Evolutionary conservation across 1,140 invertebrate species (phyloP).

Genomic region (Meloidogyne chitwoodi): DNA sequence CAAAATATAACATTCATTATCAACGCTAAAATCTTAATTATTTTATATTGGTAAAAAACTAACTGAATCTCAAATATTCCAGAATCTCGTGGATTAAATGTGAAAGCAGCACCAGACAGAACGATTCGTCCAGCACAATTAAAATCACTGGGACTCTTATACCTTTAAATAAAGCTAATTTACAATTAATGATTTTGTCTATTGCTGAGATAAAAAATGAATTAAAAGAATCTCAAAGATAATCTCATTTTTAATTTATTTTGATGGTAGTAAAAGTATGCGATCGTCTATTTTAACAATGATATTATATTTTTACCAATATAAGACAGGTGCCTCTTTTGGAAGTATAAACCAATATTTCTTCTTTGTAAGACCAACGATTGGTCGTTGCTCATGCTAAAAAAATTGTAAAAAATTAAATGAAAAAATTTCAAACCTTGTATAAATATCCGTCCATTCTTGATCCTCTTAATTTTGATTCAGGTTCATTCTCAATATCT

Average conservation of each 20-base stretch:
- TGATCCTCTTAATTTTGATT: neutral
- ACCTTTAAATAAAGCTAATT: slow-evolving; percentile 17
- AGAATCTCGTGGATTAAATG: slow-evolving; percentile 31
- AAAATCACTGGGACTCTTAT: slow-evolving; percentile 33
- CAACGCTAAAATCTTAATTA: slow-evolving; percentile 17
- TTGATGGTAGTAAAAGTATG: no score
- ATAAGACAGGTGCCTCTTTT: slow-evolving; percentile 29
- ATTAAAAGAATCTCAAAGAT: no score
- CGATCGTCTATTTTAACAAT: no score
- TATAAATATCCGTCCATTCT: slow-evolving; percentile 31
- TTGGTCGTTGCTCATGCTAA: slow-evolving; percentile 27
- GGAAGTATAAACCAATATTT: slow-evolving; percentile 40
- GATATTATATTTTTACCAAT: slow-evolving; percentile 19
- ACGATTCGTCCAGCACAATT: slow-evolving; percentile 36
- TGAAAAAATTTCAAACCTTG: slow-evolving; percentile 18
- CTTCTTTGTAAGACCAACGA: slow-evolving; percentile 26
- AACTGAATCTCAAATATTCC: slow-evolving; percentile 42
- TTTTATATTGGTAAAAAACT: slow-evolving; percentile 18
- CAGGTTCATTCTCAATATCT: neutral
- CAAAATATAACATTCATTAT: slow-evolving; percentile 30
- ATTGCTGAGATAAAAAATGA: neutral
- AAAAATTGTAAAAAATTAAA: slow-evolving; percentile 10
- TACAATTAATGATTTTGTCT: neutral
- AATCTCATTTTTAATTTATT: no score
- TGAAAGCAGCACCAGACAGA: slow-evolving; percentile 35